Percentiles rank a stretch among this genome's conserved stretches.
phyloP scores from a whole-genome alignment of 1,140 invertebrate species.

The Diorhabda carinulata region DNA sequence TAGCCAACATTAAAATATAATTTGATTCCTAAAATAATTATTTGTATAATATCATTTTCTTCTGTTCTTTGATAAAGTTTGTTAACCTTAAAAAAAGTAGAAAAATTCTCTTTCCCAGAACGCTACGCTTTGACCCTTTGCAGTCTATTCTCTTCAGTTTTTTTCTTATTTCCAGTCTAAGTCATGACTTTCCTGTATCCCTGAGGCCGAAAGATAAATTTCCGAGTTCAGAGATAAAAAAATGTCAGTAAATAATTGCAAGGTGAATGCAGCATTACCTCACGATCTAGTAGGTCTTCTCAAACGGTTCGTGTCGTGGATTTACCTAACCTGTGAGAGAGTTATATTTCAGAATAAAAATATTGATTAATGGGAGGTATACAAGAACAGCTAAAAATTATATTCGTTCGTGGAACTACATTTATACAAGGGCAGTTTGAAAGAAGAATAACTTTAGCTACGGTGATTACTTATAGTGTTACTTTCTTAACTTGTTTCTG shows the following conservation, averaged over 20 bases:
- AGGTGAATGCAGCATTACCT: background rate
- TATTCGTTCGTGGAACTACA: no score
- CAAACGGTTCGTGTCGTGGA: background rate
- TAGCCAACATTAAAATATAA: no score
- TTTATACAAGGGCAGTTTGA: no score
- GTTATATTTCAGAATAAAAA: background rate
- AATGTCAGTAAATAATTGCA: slow-evolving; percentile 2
- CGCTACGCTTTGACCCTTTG: background rate
- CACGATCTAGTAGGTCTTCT: background rate
- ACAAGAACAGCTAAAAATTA: background rate
- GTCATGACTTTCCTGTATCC: background rate
- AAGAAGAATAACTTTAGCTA: no score
- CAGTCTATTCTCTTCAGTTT: background rate
- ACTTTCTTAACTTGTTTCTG: no score
- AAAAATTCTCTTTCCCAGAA: background rate
- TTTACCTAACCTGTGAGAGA: background rate
- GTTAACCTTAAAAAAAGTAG: background rate
- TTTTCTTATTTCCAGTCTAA: slow-evolving; percentile 3
- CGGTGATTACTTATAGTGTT: no score
- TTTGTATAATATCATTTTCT: background rate
- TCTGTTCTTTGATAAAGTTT: background rate
- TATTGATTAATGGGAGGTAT: background rate
- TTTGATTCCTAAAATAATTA: background rate
- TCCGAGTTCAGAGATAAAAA: slow-evolving; percentile 2
- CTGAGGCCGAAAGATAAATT: background rate